A percentile compares a stretch with the other conserved stretches of the same genome.
These are phyloP conservation scores for Diploptera punctata DNA, from an alignment of 2,888 invertebrate species.

Conservation along the genomic window DNA sequence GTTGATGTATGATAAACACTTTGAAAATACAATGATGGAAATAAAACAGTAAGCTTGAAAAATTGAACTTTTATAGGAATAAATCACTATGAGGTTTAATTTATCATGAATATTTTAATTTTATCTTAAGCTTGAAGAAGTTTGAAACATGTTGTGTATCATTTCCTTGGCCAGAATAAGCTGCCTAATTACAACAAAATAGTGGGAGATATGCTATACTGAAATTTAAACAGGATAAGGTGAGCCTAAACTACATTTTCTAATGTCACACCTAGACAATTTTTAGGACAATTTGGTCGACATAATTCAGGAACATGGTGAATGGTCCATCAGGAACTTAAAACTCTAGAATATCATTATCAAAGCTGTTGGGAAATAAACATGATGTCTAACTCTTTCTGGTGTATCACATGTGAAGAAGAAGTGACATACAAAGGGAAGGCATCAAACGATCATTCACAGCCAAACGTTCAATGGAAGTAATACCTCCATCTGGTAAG, in stretches of 20 bases:
- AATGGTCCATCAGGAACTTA: conserved; percentile 6
- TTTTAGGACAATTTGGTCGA: conserved; percentile 8
- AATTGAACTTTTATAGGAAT: too few species aligned
- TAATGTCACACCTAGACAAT: too few species aligned
- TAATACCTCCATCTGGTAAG: conserved; percentile 4
- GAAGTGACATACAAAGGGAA: conserved; percentile 9
- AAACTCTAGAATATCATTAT: conserved; percentile 4
- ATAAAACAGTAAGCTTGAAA: conserved; percentile 8
- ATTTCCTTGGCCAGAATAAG: conserved; percentile 13
- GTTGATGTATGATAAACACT: conserved; percentile 3
- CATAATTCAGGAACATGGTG: conserved; percentile 6
- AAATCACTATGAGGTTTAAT: too few species aligned
- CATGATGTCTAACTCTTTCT: neutral
- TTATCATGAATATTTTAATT: too few species aligned
- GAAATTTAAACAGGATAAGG: conserved; percentile 6
- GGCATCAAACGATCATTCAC: too few species aligned
- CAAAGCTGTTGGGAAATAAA: conserved; percentile 6
- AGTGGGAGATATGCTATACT: neutral
- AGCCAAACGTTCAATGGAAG: neutral
- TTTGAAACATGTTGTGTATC: conserved; percentile 5
- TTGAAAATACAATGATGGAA: too few species aligned
- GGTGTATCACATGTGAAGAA: conserved; percentile 5
- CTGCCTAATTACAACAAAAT: conserved; percentile 1
- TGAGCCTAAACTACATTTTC: neutral
- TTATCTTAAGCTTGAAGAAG: too few species aligned